These are phyloP conservation scores for Salvelinus sp. DNA, from an alignment of 2,113 vertebrate species.

Conservation along the genomic window DNA sequence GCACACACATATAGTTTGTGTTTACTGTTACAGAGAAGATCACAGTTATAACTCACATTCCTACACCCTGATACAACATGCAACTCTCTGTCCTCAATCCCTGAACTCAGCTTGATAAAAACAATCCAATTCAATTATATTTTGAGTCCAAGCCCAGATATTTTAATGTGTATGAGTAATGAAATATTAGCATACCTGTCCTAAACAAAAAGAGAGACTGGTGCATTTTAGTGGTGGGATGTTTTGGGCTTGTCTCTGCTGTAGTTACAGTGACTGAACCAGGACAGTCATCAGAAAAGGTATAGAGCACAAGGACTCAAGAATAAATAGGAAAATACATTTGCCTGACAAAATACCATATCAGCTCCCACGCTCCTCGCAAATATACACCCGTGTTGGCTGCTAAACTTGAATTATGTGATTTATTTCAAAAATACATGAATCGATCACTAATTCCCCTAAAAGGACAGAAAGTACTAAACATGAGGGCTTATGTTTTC, in stretches of 20 bases:
- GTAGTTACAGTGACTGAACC: constrained; percentile 52
- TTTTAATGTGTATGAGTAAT: not conserved
- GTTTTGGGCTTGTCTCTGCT: constrained; percentile 46
- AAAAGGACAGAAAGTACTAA: constrained; percentile 59
- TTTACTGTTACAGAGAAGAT: constrained; percentile 55
- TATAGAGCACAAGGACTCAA: constrained; percentile 61
- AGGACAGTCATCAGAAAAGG: constrained; percentile 34
- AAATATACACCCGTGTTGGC: constrained; percentile 65
- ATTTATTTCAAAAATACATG: constrained; percentile 59
- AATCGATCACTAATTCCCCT: constrained; percentile 51
- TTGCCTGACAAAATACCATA: constrained; percentile 64
- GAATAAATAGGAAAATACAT: constrained; percentile 77
- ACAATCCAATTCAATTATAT: constrained; percentile 15
- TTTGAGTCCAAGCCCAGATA: constrained; percentile 24
- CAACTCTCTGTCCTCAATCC: constrained; percentile 26
- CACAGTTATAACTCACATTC: constrained; percentile 49
- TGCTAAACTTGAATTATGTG: constrained; percentile 68
- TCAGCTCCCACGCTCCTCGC: constrained; percentile 48
- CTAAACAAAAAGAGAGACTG: not conserved
- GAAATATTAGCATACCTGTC: not conserved
- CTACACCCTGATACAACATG: constrained; percentile 63
- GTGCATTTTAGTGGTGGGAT: constrained; percentile 7
- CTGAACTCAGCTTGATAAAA: constrained; percentile 46
- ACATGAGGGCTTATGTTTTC: constrained; percentile 60
- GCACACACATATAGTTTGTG: constrained; percentile 21